phyloP scores from a whole-genome alignment of 2,113 vertebrate genomes.

The Strix uralensis region DNA sequence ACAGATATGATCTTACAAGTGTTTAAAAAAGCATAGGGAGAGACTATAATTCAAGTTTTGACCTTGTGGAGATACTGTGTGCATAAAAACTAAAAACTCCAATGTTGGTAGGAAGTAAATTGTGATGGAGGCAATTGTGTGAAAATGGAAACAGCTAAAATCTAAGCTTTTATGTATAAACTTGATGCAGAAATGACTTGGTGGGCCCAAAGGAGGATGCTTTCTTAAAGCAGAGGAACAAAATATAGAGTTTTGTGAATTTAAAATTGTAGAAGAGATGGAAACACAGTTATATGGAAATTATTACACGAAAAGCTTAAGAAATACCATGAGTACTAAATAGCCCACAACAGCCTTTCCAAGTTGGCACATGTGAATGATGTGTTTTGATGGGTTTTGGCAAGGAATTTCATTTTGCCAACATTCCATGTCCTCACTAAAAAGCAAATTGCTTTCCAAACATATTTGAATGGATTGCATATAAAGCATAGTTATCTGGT shows the following conservation, averaged over 20 bases:
- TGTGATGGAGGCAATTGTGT: neutral
- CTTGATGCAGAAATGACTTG: neutral
- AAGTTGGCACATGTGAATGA: neutral
- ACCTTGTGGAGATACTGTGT: neutral
- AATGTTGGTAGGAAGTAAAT: neutral
- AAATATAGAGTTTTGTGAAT: neutral
- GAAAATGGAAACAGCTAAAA: neutral
- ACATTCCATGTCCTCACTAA: neutral
- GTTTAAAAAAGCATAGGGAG: neutral
- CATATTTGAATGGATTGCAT: neutral
- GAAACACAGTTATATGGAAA: neutral
- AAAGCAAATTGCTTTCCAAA: constrained; percentile 7
- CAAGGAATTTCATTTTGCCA: neutral
- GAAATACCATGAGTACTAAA: neutral
- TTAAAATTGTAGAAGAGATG: neutral
- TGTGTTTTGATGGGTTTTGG: neutral
- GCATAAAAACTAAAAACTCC: neutral
- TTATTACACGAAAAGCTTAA: neutral
- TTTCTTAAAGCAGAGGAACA: neutral
- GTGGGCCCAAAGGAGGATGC: neutral
- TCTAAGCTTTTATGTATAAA: neutral
- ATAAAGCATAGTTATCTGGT: neutral
- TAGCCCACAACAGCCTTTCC: neutral
- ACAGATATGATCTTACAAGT: neutral
- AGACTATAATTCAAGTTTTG: neutral